These are phyloP conservation scores for Enteromius radiatus DNA, from an alignment of 2,797 vertebrate species.

Conservation along the genomic window DNA sequence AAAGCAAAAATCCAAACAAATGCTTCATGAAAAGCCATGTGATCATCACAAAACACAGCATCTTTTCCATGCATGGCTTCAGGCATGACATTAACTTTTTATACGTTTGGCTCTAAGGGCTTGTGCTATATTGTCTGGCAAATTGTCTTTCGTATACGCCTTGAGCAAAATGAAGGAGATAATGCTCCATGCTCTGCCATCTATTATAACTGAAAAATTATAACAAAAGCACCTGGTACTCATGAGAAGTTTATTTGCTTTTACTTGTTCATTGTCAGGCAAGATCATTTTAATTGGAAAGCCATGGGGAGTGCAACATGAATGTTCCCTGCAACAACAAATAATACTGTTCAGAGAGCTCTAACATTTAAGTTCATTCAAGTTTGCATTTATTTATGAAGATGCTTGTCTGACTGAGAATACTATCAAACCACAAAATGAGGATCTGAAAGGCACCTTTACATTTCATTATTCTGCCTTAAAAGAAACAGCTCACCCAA, in stretches of 20 bases:
- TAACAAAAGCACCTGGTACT: constrained; percentile 36
- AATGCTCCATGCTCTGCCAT: constrained; percentile 29
- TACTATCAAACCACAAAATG: not conserved
- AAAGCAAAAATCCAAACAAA: constrained; percentile 13
- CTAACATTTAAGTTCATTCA: not conserved
- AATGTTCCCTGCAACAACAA: not conserved
- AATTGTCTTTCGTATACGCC: constrained; percentile 47
- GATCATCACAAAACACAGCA: constrained; percentile 30
- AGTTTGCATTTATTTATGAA: not conserved
- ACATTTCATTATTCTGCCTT: constrained; percentile 25
- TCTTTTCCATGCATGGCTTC: constrained; percentile 4
- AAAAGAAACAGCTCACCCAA: not conserved
- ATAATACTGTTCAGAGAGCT: not conserved
- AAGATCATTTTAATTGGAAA: constrained; percentile 9
- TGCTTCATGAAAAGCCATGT: not conserved
- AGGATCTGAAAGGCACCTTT: constrained; percentile 47
- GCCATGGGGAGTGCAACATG: not conserved
- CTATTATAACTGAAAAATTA: constrained; percentile 14
- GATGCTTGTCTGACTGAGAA: constrained; percentile 9
- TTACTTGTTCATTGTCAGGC: constrained; percentile 17
- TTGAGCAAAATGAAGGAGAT: constrained; percentile 29
- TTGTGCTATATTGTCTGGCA: constrained; percentile 46
- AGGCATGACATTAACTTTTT: constrained; percentile 55
- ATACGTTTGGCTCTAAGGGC: constrained; percentile 48
- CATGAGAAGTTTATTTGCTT: constrained; percentile 15